phyloP scores from a whole-genome alignment of 2,797 vertebrate genomes.

The Nyctibius grandis region DNA sequence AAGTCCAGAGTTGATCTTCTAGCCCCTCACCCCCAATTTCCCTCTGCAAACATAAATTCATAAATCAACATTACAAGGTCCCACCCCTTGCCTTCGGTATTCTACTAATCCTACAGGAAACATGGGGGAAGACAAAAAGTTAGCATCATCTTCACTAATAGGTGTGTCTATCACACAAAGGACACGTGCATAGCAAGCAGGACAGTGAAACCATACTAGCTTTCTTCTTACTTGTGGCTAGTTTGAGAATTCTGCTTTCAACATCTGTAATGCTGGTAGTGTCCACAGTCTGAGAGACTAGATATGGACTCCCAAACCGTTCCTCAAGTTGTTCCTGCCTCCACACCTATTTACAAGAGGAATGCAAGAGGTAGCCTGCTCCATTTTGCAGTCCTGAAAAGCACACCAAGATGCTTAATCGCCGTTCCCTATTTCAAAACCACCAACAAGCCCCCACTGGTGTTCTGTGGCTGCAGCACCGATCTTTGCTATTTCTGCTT shows the following conservation, averaged over 20 bases:
- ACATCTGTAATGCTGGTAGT: neutral
- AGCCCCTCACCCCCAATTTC: neutral
- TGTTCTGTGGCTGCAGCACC: neutral
- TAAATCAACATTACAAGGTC: neutral
- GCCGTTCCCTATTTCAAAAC: neutral
- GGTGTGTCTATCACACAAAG: neutral
- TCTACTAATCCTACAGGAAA: neutral
- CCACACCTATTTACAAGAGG: neutral
- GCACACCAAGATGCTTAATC: neutral
- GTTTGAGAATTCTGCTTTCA: neutral
- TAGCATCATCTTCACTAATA: neutral
- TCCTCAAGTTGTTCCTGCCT: neutral
- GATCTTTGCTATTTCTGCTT: slow-evolving; percentile 1
- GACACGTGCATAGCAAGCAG: neutral
- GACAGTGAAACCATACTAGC: neutral
- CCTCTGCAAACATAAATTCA: neutral
- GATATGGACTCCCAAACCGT: neutral
- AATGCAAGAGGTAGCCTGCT: neutral
- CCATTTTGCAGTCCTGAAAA: neutral
- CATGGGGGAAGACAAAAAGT: neutral
- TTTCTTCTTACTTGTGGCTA: neutral
- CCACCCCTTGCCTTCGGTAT: neutral
- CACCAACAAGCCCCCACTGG: neutral
- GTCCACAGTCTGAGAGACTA: neutral
- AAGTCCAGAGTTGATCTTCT: neutral